phyloP scores from a whole-genome alignment of 2,888 invertebrate genomes.

The Nesidiocoris tenuis region DNA sequence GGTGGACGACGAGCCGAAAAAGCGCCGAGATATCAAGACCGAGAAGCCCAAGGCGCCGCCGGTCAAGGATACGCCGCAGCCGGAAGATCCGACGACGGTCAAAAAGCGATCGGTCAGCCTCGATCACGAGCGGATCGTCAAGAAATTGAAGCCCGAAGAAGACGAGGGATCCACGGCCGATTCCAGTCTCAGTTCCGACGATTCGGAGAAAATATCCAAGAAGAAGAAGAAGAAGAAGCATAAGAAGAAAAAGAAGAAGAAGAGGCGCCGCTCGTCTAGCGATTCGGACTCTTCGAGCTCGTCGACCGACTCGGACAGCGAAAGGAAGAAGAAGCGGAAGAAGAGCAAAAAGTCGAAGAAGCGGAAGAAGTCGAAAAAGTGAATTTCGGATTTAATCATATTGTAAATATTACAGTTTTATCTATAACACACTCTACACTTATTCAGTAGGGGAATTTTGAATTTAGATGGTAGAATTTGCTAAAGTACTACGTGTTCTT shows the following conservation, averaged over 20 bases:
- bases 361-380: slow-evolving; percentile 49
- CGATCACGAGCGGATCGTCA: slow-evolving; percentile 23
- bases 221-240: slow-evolving; percentile 67
- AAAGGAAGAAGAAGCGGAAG: slow-evolving; percentile 51
- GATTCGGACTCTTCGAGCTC: slow-evolving; percentile 50
- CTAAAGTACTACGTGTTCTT: too few species aligned
- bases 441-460: too few species aligned
- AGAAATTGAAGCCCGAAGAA: slow-evolving; percentile 41
- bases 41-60: slow-evolving; percentile 62
- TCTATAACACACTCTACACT: too few species aligned
- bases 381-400: slow-evolving; percentile 3
- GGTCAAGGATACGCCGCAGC: slow-evolving; percentile 43
- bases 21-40: slow-evolving; percentile 58
- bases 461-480: too few species aligned
- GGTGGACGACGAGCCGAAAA: slow-evolving; percentile 60
- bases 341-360: slow-evolving; percentile 51
- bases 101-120: slow-evolving; percentile 39
- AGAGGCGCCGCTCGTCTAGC: slow-evolving; percentile 48
- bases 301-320: slow-evolving; percentile 49
- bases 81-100: neutral
- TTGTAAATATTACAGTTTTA: neutral
- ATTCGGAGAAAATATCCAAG: slow-evolving; percentile 54
- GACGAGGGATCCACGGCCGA: slow-evolving; percentile 43
- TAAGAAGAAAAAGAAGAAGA: slow-evolving; percentile 64
- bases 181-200: slow-evolving; percentile 37